Conservation (phyloP, 2,888 invertebrate species). For the Allacma fusca region DNA sequence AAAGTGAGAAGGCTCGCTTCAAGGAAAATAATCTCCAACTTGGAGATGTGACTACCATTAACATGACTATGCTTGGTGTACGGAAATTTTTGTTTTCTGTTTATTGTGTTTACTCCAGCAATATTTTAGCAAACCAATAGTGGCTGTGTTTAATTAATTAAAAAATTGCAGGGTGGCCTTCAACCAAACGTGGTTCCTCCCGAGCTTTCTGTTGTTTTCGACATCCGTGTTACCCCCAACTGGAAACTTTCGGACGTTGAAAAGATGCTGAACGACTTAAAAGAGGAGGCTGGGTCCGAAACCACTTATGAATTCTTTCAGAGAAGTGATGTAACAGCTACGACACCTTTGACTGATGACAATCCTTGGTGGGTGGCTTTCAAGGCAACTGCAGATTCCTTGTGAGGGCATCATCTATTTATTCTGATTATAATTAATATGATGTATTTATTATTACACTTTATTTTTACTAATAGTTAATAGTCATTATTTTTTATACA, state of each 20-base stretch:
- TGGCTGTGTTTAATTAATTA: too few species aligned
- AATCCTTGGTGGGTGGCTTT: conserved; percentile 80
- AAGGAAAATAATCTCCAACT: conserved; percentile 73
- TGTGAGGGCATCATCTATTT: not conserved
- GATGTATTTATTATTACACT: too few species aligned
- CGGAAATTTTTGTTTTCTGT: conserved; percentile 4
- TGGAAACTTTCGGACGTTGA: conserved; percentile 72
- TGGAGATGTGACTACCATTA: conserved; percentile 87
- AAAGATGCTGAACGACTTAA: conserved; percentile 66
- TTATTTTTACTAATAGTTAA: too few species aligned
- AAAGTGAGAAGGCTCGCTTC: conserved; percentile 73
- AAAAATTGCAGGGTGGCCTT: conserved; percentile 74
- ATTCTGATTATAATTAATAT: not conserved
- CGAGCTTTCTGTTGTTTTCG: conserved; percentile 77
- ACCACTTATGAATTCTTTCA: conserved; percentile 71
- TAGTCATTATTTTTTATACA: too few species aligned
- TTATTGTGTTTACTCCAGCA: not conserved
- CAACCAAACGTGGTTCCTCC: conserved; percentile 88
- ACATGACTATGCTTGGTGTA: conserved; percentile 74
- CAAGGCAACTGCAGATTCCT: conserved; percentile 65
- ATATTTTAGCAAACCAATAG: too few species aligned
- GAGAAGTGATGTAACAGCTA: conserved; percentile 71
- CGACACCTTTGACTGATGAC: conserved; percentile 71
- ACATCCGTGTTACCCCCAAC: conserved; percentile 75
- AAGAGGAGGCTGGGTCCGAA: conserved; percentile 76